A percentile compares a stretch with the other conserved stretches of the same genome.
These are phyloP conservation scores for Ctena decussata DNA, from an alignment of 2,888 invertebrate species.

Conservation along the genomic window DNA sequence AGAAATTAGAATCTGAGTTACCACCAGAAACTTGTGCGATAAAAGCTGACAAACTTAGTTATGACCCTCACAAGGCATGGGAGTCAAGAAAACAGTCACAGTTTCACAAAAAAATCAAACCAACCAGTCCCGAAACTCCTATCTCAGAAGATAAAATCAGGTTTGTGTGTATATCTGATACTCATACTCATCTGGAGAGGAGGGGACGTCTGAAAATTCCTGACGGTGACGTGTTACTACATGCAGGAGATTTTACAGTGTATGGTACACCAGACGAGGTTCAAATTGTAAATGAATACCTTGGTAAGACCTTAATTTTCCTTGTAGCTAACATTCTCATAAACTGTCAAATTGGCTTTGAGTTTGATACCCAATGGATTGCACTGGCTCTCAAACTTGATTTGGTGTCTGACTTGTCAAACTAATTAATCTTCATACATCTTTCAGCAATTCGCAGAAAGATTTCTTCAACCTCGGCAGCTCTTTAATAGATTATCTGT, in stretches of 20 bases:
- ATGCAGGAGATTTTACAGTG: constrained; percentile 94
- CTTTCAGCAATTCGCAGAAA: too few species aligned
- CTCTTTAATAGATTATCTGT: too few species aligned
- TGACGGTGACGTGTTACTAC: constrained; percentile 93
- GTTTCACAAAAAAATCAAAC: constrained; percentile 57
- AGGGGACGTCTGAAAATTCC: constrained; percentile 88
- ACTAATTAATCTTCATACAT: too few species aligned
- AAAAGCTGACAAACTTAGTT: constrained; percentile 37
- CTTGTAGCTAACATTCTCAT: too few species aligned
- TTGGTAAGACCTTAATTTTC: constrained; percentile 88
- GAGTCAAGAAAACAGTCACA: constrained; percentile 49
- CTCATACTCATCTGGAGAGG: constrained; percentile 91
- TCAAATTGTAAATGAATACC: constrained; percentile 92
- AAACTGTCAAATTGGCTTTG: too few species aligned
- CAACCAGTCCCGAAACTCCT: constrained; percentile 66
- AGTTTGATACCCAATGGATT: too few species aligned
- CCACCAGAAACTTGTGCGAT: background rate
- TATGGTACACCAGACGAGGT: constrained; percentile 93
- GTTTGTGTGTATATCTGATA: constrained; percentile 95
- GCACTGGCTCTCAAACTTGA: too few species aligned
- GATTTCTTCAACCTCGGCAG: too few species aligned
- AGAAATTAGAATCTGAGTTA: background rate
- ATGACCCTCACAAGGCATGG: constrained; percentile 66
- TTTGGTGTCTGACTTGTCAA: too few species aligned
- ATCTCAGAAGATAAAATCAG: constrained; percentile 87